Conservation (phyloP, 2,113 vertebrate genomes). For the Colius striatus region DNA sequence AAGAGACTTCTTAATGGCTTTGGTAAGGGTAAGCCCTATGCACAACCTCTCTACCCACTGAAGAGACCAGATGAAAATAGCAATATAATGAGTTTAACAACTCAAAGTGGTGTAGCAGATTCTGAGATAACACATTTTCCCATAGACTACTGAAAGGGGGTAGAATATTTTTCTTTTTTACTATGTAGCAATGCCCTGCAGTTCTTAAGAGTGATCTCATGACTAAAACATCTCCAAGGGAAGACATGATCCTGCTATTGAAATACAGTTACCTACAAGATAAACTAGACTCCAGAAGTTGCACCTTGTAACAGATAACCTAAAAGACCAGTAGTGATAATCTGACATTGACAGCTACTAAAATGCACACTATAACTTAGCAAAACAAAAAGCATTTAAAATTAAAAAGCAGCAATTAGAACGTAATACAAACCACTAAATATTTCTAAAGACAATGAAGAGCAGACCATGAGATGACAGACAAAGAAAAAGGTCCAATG, state of each 20-base stretch:
- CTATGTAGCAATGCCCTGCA: background rate
- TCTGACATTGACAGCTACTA: background rate
- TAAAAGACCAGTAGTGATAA: background rate
- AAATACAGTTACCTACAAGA: background rate
- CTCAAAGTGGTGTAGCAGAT: background rate
- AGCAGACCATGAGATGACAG: background rate
- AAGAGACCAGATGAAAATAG: background rate
- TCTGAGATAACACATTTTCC: background rate
- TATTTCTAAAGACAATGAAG: background rate
- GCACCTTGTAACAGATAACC: background rate
- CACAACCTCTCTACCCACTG: background rate
- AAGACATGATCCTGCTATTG: background rate
- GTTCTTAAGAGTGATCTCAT: background rate
- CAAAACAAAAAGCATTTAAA: background rate
- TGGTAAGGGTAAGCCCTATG: background rate
- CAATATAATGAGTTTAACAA: background rate
- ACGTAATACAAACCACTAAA: background rate
- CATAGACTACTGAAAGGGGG: background rate
- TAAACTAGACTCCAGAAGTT: background rate
- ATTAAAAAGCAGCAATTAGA: background rate
- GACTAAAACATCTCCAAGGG: background rate
- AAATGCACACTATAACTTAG: background rate
- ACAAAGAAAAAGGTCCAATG: background rate
- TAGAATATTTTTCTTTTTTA: background rate
- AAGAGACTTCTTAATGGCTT: background rate